Percentiles rank a stretch among this genome's conserved stretches.
Evolutionary conservation across 2,113 vertebrate species (phyloP).

Genomic region (Octodon degus): DNA sequence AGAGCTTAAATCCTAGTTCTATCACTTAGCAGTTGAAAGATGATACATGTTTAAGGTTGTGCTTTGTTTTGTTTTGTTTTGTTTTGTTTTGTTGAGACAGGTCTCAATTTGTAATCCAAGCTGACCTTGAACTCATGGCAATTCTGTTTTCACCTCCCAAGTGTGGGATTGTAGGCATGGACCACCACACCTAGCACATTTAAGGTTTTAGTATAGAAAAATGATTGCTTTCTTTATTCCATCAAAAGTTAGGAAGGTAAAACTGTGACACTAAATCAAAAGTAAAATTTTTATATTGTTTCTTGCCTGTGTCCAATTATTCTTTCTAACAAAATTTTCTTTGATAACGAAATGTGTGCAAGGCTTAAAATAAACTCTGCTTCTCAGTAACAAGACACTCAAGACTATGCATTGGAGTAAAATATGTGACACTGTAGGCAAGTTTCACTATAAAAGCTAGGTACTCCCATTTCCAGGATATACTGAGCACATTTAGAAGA

Average conservation of each 20-base stretch:
- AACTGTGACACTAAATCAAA: neutral
- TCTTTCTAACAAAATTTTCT: slow-evolving; percentile 32
- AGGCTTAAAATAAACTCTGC: slow-evolving; percentile 29
- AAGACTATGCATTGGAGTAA: neutral
- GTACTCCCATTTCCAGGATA: neutral
- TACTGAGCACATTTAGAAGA: neutral
- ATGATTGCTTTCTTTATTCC: neutral
- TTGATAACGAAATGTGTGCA: neutral
- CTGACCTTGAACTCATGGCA: too few relatives aligned
- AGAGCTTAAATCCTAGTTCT: neutral
- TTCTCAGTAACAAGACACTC: neutral
- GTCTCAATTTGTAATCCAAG: neutral
- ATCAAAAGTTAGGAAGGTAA: neutral
- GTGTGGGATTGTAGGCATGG: too few relatives aligned
- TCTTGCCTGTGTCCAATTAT: slow-evolving; percentile 4
- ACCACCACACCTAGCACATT: too few relatives aligned
- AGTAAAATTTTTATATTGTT: neutral
- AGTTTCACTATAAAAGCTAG: neutral
- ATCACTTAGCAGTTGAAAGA: neutral
- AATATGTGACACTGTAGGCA: neutral
- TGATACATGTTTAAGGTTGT: neutral
- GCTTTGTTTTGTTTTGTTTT: neutral
- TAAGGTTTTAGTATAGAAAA: neutral
- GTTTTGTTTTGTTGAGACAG: neutral
- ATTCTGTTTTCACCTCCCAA: too few relatives aligned